Evolutionary conservation across 2,888 invertebrate species (phyloP).

Genomic region (Orchestes rusci): DNA sequence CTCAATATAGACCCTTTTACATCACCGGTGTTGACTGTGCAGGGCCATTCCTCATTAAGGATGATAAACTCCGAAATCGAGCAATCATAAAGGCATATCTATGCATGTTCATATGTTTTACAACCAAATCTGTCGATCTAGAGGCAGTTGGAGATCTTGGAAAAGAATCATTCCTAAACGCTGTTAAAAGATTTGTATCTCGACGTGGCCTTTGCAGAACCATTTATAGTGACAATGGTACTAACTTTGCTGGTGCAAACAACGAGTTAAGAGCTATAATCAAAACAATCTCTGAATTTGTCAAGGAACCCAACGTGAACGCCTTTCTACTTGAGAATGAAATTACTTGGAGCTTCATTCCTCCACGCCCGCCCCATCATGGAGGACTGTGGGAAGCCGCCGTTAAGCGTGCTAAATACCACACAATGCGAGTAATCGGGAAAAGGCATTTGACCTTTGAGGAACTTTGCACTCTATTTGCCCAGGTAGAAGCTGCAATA

Average conservation of each 20-base stretch:
- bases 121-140: conserved; percentile 23
- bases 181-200: conserved; percentile 18
- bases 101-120: conserved; percentile 23
- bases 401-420: conserved; percentile 31
- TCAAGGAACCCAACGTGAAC: neutral
- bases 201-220: conserved; percentile 18
- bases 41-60: no score
- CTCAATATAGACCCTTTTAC: no score
- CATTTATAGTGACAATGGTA: conserved; percentile 18
- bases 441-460: conserved; percentile 25
- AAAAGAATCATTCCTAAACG: conserved; percentile 15
- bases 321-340: conserved; percentile 3
- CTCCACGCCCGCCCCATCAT: conserved; percentile 31
- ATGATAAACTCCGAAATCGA: no score
- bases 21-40: no score
- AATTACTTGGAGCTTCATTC: conserved; percentile 28
- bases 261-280: conserved; percentile 12
- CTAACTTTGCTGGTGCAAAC: conserved; percentile 12
- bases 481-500: conserved; percentile 18
- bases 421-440: conserved; percentile 28
- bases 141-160: conserved; percentile 16
- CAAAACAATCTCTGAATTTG: conserved; percentile 6
- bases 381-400: no score
- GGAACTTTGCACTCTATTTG: conserved; percentile 26
- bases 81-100: conserved; percentile 24